Evolutionary conservation across 2,888 invertebrate genomes (phyloP), one percentile per base, ranked within the genome.

Genomic region (Lepidonotus clava): DNA sequence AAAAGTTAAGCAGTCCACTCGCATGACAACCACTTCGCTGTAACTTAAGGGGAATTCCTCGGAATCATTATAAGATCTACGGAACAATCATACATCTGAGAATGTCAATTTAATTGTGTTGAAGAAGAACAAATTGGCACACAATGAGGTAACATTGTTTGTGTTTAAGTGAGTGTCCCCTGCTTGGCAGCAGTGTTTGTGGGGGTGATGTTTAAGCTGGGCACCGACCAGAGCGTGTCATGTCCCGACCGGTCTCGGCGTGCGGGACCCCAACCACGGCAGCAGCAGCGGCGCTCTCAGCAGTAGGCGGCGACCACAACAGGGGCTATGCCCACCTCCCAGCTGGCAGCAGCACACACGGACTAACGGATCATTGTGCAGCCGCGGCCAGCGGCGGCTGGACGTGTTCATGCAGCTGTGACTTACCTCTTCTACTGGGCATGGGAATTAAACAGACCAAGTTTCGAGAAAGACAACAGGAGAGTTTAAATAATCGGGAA

Each of bases 241-340:
- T 77, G 77, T 41, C 77, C 77, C 77, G 77, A 77, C 77, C 77
- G 77, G 77, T 77, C 77, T 38, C 41, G 77, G 77, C 41, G n/a
- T 77, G 77, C 28, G 77, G 46, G 46, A 71, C 56, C 34, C 21
- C 77, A 77, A 41, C 40, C 77, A n/a, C 77, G 40, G 77, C 41
- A 11, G 11, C 14, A 67, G 67, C 67, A 11, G 11, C 14, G 32
- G 67, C 67, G 34, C 32, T 34, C 28, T 32, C 67, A 28, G 67
- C 67, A 67, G 67, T 67, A 28, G 34, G 67, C 67, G 67, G 67
- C 34, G 67, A 28, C 24, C 11, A 34, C 8, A 28, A 34, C n/a
- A n/a, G n/a, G n/a, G n/a, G n/a, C 34, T 67, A 67, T 34, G 67
- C 24, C 34, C 34, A 67, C 67, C 34, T 34, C 32, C 32, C 67